Evolutionary conservation across 2,113 vertebrate species (phyloP), one percentile per base, ranked within the genome.

Genomic region (Clinocottus analis): DNA sequence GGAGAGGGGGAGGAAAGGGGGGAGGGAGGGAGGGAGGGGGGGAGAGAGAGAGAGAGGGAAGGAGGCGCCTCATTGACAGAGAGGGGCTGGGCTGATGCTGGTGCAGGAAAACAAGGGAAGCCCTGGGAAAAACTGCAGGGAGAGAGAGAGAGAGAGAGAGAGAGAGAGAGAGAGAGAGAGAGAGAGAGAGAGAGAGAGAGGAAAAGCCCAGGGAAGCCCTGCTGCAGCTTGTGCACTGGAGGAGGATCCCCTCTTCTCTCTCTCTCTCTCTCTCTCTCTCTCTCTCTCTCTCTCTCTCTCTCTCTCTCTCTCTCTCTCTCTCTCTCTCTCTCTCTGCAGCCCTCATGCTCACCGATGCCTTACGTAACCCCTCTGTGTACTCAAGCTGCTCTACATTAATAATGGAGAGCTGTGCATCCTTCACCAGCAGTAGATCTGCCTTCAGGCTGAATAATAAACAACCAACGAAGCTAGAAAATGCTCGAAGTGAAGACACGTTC

Each of bases 131-230:
- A 60, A 55, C 75, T 84, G 86, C 71, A 86, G 77, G 77, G 60
- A 64, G 7, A 3, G 7, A 31, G 37, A 43, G 27, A 9, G 7
- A 25, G 27, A 25, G 25, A n/a, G 29, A 33, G 47, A 71, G 59
- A 43, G 21, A 12, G 60, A 63, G 82, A 9, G 10, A 21, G 16
- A 35, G 89, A 45, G 43, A 43, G 41, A 43, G 41, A 9, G 7
- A 41, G 35, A 41, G 27, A 53, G 25, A 35, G 59, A 51, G 21
- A 16, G 60, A 70, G 83, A 19, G 13, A 17, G 19, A 43, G 87
- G 77, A 77, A 82, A 77, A 89, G 74, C 75, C 86, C 83, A 70
- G 80, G 90, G 85, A 90, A 90, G 78, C 70, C 90, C 89, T 12
- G 12, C 83, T 86, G 90, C 72, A 80, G 86, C 74, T 12, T 51